Evolutionary conservation across 2,888 invertebrate genomes (phyloP).

Genomic region (Cantharis rustica): DNA sequence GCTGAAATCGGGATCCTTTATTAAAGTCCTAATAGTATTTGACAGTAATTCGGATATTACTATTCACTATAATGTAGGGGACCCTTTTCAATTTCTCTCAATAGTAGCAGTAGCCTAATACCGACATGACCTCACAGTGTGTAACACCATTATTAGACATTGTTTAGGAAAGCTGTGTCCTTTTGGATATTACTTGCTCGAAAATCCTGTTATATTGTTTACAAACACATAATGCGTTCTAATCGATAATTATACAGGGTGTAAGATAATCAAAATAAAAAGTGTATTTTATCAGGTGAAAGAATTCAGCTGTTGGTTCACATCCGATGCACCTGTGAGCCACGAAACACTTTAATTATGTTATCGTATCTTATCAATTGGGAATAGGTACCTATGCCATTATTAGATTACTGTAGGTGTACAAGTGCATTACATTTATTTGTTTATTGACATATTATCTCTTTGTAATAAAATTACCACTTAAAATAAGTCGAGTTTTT

Average conservation of each 20-base stretch:
- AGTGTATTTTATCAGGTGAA: constrained; percentile 3
- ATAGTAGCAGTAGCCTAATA: constrained; percentile 43
- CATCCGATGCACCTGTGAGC: not conserved
- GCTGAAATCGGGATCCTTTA: constrained; percentile 33
- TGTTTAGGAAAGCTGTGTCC: constrained; percentile 41
- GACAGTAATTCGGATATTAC: constrained; percentile 45
- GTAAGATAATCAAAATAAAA: not conserved
- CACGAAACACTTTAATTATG: not conserved
- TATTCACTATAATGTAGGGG: constrained; percentile 24
- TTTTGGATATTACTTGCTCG: constrained; percentile 5
- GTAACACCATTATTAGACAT: constrained; percentile 50
- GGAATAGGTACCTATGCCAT: not conserved
- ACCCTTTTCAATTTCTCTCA: constrained; percentile 47
- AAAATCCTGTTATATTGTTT: not conserved
- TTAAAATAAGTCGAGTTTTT: not conserved
- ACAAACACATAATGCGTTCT: not conserved
- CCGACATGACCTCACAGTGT: constrained; percentile 50
- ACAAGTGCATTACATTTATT: not conserved
- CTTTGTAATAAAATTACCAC: not conserved
- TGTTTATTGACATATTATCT: not conserved
- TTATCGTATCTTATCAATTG: not conserved
- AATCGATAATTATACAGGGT: not conserved
- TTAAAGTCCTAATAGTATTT: constrained; percentile 46
- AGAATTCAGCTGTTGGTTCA: not conserved
- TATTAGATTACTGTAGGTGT: not conserved